Percentiles rank a stretch among this genome's conserved stretches.
Evolutionary conservation across 2,113 vertebrate genomes (phyloP).

Genomic region (Polypterus bichir): DNA sequence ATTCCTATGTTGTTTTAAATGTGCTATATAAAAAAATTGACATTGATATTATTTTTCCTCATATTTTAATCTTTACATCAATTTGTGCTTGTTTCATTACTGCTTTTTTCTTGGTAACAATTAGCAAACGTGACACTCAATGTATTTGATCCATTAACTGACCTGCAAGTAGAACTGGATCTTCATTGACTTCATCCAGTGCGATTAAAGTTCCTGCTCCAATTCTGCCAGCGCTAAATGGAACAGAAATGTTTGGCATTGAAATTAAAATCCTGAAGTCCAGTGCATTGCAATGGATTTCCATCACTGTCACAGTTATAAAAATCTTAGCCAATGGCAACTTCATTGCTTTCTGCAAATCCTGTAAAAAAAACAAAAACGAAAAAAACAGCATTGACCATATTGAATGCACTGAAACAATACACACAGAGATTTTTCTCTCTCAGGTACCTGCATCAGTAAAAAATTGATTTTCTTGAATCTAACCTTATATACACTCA

Average conservation of each 20-base stretch:
- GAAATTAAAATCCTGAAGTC: constrained; percentile 27
- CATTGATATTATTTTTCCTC: too few relatives aligned
- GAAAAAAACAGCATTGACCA: neutral
- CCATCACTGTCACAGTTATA: constrained; percentile 4
- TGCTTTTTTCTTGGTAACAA: too few relatives aligned
- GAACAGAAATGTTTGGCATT: constrained; percentile 23
- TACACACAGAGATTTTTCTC: neutral
- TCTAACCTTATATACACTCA: too few relatives aligned
- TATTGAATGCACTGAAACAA: neutral
- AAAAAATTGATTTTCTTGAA: neutral
- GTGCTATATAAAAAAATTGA: too few relatives aligned
- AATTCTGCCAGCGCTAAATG: constrained; percentile 23
- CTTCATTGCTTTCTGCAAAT: neutral
- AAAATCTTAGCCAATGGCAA: neutral
- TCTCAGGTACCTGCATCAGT: neutral
- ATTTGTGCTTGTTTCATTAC: too few relatives aligned
- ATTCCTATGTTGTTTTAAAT: too few relatives aligned
- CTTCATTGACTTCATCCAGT: constrained; percentile 21
- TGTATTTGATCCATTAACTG: neutral
- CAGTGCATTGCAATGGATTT: neutral
- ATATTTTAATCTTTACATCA: too few relatives aligned
- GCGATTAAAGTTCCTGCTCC: constrained; percentile 24
- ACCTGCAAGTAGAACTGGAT: constrained; percentile 23
- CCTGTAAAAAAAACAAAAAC: neutral
- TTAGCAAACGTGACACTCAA: too few relatives aligned